Conservation (phyloP, 2,888 invertebrate genomes). For the Drosophila subsilvestris region DNA sequence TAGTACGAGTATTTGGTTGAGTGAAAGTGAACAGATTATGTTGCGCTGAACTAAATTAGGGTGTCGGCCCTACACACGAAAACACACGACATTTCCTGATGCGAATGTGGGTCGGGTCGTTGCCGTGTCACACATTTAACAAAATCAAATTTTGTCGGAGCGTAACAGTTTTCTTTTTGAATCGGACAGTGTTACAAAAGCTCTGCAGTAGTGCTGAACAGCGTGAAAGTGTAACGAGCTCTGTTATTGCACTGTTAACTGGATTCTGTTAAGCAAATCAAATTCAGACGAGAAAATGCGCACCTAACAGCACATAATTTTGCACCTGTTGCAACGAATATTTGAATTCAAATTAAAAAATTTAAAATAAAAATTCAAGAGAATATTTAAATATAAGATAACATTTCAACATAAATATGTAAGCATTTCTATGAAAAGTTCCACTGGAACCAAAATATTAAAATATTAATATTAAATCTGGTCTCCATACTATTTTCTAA, state of each 20-base stretch:
- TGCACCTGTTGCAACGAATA: not conserved
- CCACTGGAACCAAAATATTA: no score
- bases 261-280: not conserved
- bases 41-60: conserved; percentile 25
- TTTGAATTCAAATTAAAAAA: not conserved
- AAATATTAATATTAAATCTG: no score
- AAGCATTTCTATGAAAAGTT: no score
- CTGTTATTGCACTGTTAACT: not conserved
- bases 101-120: conserved; percentile 21
- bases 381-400: not conserved
- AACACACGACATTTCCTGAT: conserved; percentile 8
- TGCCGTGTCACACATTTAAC: not conserved
- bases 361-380: not conserved
- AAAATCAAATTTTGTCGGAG: conserved; percentile 15
- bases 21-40: conserved; percentile 47
- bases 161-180: conserved; percentile 15
- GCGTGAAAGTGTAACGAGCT: not conserved
- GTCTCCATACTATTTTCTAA: no score
- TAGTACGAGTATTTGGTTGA: conserved; percentile 49
- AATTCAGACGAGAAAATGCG: not conserved
- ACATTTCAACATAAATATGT: no score
- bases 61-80: not conserved
- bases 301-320: not conserved
- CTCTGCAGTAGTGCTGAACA: not conserved
- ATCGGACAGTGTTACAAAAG: not conserved